Conservation (phyloP, 2,888 invertebrate genomes). For the Arctia plantaginis region DNA sequence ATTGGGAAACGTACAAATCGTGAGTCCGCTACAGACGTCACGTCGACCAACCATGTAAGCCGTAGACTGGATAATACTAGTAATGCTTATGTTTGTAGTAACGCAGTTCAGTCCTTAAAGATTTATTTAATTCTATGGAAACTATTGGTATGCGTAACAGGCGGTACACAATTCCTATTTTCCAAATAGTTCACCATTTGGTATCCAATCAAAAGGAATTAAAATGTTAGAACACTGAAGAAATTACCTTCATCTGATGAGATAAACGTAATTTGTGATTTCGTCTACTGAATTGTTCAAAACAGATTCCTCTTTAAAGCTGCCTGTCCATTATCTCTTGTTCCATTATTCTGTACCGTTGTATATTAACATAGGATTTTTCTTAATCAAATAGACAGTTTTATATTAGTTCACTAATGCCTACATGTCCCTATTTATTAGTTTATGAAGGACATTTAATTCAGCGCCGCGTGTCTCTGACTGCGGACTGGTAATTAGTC, state of each 20-base stretch:
- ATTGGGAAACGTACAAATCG: constrained; percentile 58
- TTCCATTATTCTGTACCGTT: not conserved
- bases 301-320: not conserved
- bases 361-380: not conserved
- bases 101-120: constrained; percentile 44
- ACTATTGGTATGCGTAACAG: constrained; percentile 8
- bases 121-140: constrained; percentile 27
- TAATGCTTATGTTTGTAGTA: constrained; percentile 21
- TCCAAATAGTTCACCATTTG: not conserved
- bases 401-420: not conserved
- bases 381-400: not conserved
- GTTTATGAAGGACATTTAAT: constrained; percentile 38
- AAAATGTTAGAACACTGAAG: too few species aligned
- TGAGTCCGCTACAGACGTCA: constrained; percentile 46
- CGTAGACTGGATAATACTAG: not conserved
- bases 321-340: not conserved
- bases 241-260: too few species aligned
- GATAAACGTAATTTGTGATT: too few species aligned
- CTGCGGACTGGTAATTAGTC: constrained; percentile 40
- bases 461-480: constrained; percentile 42
- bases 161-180: not conserved
- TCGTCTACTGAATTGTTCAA: too few species aligned
- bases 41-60: constrained; percentile 35
- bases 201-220: not conserved
- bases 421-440: constrained; percentile 13